phyloP scores from a whole-genome alignment of 2,113 vertebrate species.

The Trachemys scripta region DNA sequence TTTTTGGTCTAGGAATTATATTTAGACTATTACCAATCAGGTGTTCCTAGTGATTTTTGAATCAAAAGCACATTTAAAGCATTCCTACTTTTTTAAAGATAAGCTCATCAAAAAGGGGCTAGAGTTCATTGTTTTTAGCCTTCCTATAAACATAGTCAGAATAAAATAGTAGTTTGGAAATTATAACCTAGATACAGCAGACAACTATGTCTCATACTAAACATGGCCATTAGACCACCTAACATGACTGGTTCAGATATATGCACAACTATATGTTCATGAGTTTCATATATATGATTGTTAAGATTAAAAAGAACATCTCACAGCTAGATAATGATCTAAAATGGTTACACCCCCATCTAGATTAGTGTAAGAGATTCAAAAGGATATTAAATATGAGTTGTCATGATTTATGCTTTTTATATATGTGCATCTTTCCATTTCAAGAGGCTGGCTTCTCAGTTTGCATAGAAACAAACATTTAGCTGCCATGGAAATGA shows the following conservation, averaged over 20 bases:
- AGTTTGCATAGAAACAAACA: slow-evolving; percentile 45
- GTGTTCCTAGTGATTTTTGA: background rate
- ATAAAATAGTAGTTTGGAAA: slow-evolving; percentile 54
- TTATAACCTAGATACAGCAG: background rate
- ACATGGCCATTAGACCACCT: slow-evolving; percentile 43
- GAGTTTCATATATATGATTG: slow-evolving; percentile 30
- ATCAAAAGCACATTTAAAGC: slow-evolving; percentile 34
- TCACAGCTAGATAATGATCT: slow-evolving; percentile 43
- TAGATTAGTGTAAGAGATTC: slow-evolving; percentile 32
- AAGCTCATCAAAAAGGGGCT: background rate
- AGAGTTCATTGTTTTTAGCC: background rate
- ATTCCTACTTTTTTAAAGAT: background rate
- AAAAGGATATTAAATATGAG: slow-evolving; percentile 24
- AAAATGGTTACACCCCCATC: slow-evolving; percentile 29
- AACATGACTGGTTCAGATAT: slow-evolving; percentile 43
- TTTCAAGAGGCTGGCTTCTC: slow-evolving; percentile 34
- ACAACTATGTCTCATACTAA: slow-evolving; percentile 14
- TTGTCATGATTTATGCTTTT: slow-evolving; percentile 52
- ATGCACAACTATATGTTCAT: slow-evolving; percentile 37
- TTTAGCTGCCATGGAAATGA: slow-evolving; percentile 54
- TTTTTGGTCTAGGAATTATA: slow-evolving; percentile 42
- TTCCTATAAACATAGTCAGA: slow-evolving; percentile 27
- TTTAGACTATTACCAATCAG: slow-evolving; percentile 30
- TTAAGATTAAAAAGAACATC: slow-evolving; percentile 42
- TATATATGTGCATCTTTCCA: slow-evolving; percentile 5